Percentiles rank a stretch among this genome's conserved stretches.
Evolutionary conservation across 2,797 vertebrate species (phyloP).

Genomic region (Eupleurogrammus muticus): DNA sequence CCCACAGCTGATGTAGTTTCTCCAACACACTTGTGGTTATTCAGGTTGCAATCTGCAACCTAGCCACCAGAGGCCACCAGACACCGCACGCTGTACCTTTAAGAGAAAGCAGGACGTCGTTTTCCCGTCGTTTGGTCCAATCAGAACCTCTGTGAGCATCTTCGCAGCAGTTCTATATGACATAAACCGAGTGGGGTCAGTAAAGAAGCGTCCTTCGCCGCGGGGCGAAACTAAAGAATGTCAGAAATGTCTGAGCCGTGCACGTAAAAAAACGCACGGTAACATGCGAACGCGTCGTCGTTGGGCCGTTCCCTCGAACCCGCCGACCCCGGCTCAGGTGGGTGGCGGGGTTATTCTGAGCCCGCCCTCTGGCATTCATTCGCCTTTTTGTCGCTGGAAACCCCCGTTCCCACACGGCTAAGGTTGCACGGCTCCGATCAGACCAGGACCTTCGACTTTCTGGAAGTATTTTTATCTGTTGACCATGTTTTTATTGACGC

Average conservation of each 20-base stretch:
- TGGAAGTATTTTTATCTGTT: no score
- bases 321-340: conserved; percentile 65
- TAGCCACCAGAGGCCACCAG: no score
- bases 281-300: conserved; percentile 36
- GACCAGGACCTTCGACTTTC: conserved; percentile 35
- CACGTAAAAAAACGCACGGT: conserved; percentile 28
- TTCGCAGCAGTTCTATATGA: neutral
- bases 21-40: no score
- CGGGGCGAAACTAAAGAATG: conserved; percentile 52
- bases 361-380: conserved; percentile 63
- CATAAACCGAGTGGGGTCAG: neutral
- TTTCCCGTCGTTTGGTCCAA: neutral
- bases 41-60: no score
- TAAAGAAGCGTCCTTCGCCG: conserved; percentile 20
- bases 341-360: conserved; percentile 63
- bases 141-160: neutral
- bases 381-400: conserved; percentile 54
- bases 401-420: conserved; percentile 75
- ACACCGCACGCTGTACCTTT: neutral
- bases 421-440: conserved; percentile 56
- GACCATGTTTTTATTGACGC: no score
- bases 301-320: conserved; percentile 49
- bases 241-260: conserved; percentile 50
- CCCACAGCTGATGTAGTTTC: no score
- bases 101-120: no score